Evolutionary conservation across 2,888 invertebrate species (phyloP), one percentile per base, ranked within the genome.

Genomic region (Drosophila siamana): DNA sequence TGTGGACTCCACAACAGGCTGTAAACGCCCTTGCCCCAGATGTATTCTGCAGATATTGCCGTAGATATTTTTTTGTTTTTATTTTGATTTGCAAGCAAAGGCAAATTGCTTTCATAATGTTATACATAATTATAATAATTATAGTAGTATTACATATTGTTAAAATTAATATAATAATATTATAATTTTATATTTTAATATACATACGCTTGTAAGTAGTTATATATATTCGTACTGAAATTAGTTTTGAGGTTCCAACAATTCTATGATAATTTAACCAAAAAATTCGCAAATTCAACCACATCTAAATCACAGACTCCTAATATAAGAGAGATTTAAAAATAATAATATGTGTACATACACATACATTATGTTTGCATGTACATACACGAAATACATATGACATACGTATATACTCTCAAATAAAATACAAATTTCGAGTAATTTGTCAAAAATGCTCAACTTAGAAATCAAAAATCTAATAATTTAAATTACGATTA

Each of bases 281-380:
- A 75, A 82, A 73, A 75, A 77, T 73, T 69, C 59, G 70, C 74
- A 78, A 86, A 74, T 78, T 91, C 86, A 90, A 90, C 88, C 90
- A 90, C 91, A 88, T 89, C 85, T 84, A 86, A 88, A 90, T 90
- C 91, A 90, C 90, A 91, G 90, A 84, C 86, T 88, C 89, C 90
- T 90, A 87, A 87, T 83, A 87, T 88, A 83, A 80, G 77, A 88
- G 74, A 82, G 88, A 77, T 74, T 82, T 69, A 68, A 69, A 69
- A 65, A 48, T 56, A 40, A 69, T 62, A 62, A 61, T 67, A 69
- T 77, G 43, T 43, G 47, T 54, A 66, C 46, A 59, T 71, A 63
- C 28, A 59, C 36, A 38, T 41, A 46, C 22, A 40, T 33, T 33
- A 59, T 62, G 55, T 77, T 40, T 43, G 47, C 54, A 66, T 50